Conservation (phyloP, 1,140 invertebrate genomes). For the Camponotus vicinus region DNA sequence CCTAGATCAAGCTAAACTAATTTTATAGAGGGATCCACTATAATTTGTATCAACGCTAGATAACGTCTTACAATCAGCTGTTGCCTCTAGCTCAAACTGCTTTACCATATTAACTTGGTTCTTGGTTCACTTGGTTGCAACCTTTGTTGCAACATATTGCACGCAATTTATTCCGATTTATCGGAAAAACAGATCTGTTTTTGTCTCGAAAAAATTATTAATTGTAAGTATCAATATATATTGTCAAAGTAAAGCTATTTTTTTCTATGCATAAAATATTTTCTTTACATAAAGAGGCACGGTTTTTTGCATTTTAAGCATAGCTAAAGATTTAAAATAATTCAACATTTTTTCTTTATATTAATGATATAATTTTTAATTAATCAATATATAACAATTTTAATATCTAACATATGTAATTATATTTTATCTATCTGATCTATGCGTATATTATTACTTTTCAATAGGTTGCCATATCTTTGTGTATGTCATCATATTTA, state of each 20-base stretch:
- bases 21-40: too few relatives aligned
- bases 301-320: not conserved
- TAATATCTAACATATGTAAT: not conserved
- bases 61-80: too few relatives aligned
- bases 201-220: not conserved
- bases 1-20: too few relatives aligned
- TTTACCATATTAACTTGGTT: too few relatives aligned
- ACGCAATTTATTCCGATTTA: not conserved
- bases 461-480: not conserved
- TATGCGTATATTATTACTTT: not conserved
- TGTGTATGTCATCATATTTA: not conserved
- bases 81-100: too few relatives aligned
- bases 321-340: not conserved
- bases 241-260: not conserved
- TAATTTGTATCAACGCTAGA: too few relatives aligned
- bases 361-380: not conserved
- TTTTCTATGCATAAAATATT: not conserved
- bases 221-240: slow-evolving; percentile 15
- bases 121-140: too few relatives aligned
- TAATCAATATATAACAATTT: not conserved
- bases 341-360: not conserved
- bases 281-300: not conserved
- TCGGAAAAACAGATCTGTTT: not conserved
- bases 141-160: not conserved
- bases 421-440: not conserved